Percentiles rank a stretch among this genome's conserved stretches.
These are phyloP conservation scores for Lepidotrigona ventralis DNA, from an alignment of 1,140 invertebrate species.

Conservation along the genomic window DNA sequence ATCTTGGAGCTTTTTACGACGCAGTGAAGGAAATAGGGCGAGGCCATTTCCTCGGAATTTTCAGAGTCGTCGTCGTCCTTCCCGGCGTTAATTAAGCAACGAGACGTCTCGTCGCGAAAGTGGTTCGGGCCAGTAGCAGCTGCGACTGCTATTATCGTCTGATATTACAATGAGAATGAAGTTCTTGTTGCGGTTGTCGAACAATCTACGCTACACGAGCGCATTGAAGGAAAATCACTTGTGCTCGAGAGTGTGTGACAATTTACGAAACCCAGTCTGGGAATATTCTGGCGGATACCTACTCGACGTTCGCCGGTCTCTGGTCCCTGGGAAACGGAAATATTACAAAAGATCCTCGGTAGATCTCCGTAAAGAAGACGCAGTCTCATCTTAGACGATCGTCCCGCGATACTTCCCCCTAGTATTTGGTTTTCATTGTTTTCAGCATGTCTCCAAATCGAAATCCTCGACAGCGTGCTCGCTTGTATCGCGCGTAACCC, in stretches of 20 bases:
- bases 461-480: background rate
- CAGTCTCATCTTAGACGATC: too few relatives aligned
- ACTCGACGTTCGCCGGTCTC: background rate
- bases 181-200: slow-evolving; percentile 29
- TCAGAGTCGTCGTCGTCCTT: slow-evolving; percentile 8
- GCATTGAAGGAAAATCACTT: slow-evolving; percentile 1
- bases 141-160: slow-evolving; percentile 42
- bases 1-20: background rate
- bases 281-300: background rate
- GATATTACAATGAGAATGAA: slow-evolving; percentile 22
- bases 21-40: slow-evolving; percentile 14
- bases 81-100: slow-evolving; percentile 45
- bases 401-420: too few relatives aligned
- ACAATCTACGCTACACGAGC: background rate
- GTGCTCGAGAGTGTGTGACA: background rate
- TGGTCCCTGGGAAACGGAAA: background rate
- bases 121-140: slow-evolving; percentile 13
- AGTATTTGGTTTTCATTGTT: background rate
- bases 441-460: background rate
- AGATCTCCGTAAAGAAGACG: background rate
- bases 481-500: background rate
- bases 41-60: slow-evolving; percentile 16
- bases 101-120: slow-evolving; percentile 7
- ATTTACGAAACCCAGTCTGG: background rate
- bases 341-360: background rate